A percentile compares a stretch with the other conserved stretches of the same genome.
Conservation (phyloP, 2,113 vertebrate species). For the Urocolius indicus region DNA sequence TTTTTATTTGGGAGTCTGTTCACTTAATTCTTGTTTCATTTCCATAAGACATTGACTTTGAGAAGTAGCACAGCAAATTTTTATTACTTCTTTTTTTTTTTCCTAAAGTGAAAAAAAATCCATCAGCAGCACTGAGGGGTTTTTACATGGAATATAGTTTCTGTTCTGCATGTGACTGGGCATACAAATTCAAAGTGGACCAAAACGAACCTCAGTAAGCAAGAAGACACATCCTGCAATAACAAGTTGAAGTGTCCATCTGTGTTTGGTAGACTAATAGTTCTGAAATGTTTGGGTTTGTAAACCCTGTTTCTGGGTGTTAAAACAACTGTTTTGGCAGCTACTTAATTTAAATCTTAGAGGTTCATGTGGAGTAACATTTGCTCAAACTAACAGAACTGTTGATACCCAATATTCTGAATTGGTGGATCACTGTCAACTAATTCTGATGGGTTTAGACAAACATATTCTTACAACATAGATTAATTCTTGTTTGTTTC, state of each 20-base stretch:
- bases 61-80: slow-evolving; percentile 44
- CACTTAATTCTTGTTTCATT: slow-evolving; percentile 54
- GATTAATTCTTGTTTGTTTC: slow-evolving; percentile 23
- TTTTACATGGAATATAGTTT: neutral
- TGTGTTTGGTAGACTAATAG: slow-evolving; percentile 24
- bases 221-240: slow-evolving; percentile 10
- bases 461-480: neutral
- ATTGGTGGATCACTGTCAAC: neutral
- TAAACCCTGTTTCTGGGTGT: neutral
- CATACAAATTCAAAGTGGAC: neutral
- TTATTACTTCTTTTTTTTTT: slow-evolving; percentile 54
- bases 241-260: neutral
- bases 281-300: slow-evolving; percentile 54
- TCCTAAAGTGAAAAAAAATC: neutral
- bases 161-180: slow-evolving; percentile 4
- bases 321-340: neutral
- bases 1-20: slow-evolving; percentile 40
- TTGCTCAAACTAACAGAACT: slow-evolving; percentile 45
- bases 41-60: slow-evolving; percentile 53
- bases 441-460: neutral
- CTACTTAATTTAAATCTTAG: neutral
- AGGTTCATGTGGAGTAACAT: neutral
- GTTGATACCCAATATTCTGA: slow-evolving; percentile 12
- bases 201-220: slow-evolving; percentile 4
- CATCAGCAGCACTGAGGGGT: slow-evolving; percentile 23